These are phyloP conservation scores for Meles meles DNA, from an alignment of 2,113 vertebrate genomes.

Conservation along the genomic window DNA sequence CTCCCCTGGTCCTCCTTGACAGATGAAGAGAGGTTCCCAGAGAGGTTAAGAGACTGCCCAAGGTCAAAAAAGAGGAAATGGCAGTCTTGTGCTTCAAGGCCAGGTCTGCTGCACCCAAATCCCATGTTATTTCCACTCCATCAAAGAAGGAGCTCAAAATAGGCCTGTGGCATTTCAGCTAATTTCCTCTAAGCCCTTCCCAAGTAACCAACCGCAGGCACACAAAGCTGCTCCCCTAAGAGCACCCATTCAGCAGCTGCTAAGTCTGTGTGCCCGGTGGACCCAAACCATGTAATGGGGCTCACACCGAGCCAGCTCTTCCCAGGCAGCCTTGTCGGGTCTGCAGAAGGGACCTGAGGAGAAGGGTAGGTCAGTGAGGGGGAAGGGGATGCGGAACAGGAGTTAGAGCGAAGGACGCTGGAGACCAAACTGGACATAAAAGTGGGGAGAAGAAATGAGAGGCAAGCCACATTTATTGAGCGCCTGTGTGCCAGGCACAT, in stretches of 20 bases:
- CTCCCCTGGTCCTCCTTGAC: neutral
- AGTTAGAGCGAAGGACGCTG: neutral
- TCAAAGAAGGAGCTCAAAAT: conserved; percentile 71
- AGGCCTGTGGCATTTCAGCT: conserved; percentile 73
- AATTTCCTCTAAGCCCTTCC: conserved; percentile 73
- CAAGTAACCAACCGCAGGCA: conserved; percentile 21
- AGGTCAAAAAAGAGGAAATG: conserved; percentile 60
- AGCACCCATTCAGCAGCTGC: conserved; percentile 37
- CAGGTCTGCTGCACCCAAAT: conserved; percentile 50
- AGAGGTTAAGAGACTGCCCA: conserved; percentile 41
- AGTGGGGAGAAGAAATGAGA: neutral
- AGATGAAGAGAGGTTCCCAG: neutral
- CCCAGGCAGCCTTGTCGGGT: neutral
- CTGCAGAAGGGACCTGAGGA: neutral
- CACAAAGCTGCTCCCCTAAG: conserved; percentile 48
- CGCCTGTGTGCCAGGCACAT: neutral
- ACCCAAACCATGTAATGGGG: neutral
- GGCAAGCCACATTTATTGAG: neutral
- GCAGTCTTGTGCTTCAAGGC: conserved; percentile 30
- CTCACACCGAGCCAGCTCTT: neutral
- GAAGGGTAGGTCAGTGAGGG: too few species aligned
- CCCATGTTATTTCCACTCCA: conserved; percentile 66
- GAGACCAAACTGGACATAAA: neutral
- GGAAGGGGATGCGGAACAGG: too few species aligned
- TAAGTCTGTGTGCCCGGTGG: neutral